A percentile compares a stretch with the other conserved stretches of the same genome.
These are phyloP conservation scores for Tholera decimalis DNA, from an alignment of 2,888 invertebrate genomes.

Conservation along the genomic window DNA sequence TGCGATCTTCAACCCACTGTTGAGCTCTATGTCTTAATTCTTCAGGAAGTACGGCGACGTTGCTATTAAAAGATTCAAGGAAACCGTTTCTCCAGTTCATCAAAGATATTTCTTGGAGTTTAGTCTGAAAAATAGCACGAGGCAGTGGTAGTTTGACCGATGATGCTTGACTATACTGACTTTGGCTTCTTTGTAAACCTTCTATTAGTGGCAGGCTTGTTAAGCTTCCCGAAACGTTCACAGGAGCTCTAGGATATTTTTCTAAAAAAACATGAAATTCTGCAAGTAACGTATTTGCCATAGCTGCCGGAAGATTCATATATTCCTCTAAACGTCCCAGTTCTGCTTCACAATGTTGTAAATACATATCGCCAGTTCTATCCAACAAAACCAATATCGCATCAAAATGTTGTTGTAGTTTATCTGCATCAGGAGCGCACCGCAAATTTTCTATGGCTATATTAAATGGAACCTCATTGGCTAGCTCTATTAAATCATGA, in stretches of 20 bases:
- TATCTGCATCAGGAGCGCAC: slow-evolving; percentile 75
- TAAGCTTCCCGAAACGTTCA: slow-evolving; percentile 30
- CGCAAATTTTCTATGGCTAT: slow-evolving; percentile 80
- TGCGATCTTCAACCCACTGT: slow-evolving; percentile 80
- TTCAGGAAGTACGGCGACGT: slow-evolving; percentile 74
- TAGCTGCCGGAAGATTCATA: slow-evolving; percentile 72
- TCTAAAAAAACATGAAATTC: slow-evolving; percentile 82
- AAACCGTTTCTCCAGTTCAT: slow-evolving; percentile 84
- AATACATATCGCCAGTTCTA: slow-evolving; percentile 73
- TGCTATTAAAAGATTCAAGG: slow-evolving; percentile 80
- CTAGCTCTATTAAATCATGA: slow-evolving; percentile 78
- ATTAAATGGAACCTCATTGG: slow-evolving; percentile 79
- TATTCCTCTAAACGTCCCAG: slow-evolving; percentile 79
- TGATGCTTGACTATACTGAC: slow-evolving; percentile 10
- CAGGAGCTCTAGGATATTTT: slow-evolving; percentile 72
- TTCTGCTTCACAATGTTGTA: slow-evolving; percentile 78
- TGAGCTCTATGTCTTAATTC: slow-evolving; percentile 76
- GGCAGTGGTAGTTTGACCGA: slow-evolving; percentile 64
- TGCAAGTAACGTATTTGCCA: slow-evolving; percentile 77
- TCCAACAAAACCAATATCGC: slow-evolving; percentile 71
- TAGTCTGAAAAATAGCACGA: slow-evolving; percentile 78
- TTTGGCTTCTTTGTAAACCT: slow-evolving; percentile 62
- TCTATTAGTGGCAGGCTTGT: slow-evolving; percentile 31
- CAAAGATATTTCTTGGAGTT: slow-evolving; percentile 77
- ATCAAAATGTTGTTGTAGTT: slow-evolving; percentile 74